phyloP scores from a whole-genome alignment of 2,888 invertebrate species.

The Bimastos eiseni region DNA sequence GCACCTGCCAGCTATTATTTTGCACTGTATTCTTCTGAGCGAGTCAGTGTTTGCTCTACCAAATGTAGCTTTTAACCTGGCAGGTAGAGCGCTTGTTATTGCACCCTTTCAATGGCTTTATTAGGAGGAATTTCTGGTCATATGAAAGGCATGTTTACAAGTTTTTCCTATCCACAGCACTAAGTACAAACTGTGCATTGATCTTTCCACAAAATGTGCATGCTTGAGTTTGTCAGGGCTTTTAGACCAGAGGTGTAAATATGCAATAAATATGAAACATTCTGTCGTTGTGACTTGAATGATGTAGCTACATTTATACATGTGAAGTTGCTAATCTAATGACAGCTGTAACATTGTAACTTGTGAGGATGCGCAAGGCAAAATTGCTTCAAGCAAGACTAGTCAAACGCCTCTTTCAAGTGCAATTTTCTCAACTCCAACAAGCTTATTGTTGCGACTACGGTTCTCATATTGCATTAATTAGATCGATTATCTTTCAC shows the following conservation, averaged over 20 bases:
- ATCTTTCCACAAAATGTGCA: neutral
- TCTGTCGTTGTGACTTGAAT: neutral
- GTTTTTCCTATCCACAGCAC: neutral
- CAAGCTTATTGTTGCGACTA: neutral
- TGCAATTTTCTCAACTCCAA: neutral
- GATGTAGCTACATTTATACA: neutral
- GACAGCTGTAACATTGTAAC: neutral
- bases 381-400: neutral
- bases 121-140: neutral
- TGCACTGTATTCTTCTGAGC: too few species aligned
- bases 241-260: constrained; percentile 7
- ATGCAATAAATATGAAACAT: neutral
- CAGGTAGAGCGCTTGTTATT: neutral
- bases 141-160: neutral
- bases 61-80: neutral
- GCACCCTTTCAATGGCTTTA: neutral
- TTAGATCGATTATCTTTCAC: neutral
- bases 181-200: neutral
- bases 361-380: too few species aligned
- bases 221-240: neutral
- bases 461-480: neutral
- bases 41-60: neutral
- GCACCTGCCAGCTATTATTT: neutral
- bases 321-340: neutral
- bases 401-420: neutral